Conservation (phyloP, 2,797 vertebrate genomes). For the Pteropus rufus region DNA sequence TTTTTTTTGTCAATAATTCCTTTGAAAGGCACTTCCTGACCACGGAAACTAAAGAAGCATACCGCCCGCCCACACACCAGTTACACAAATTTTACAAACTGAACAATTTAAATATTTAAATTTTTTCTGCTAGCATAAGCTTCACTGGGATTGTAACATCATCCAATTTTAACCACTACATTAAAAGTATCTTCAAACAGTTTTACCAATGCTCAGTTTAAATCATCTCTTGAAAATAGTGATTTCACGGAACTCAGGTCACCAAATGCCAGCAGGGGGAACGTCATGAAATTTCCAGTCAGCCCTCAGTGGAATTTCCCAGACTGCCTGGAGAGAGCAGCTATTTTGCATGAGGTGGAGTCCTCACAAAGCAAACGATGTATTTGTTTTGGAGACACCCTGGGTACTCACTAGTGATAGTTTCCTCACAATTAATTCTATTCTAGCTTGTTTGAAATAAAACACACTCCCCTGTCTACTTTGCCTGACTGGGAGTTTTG, state of each 20-base stretch:
- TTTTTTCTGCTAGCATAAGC: neutral
- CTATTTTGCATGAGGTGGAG: neutral
- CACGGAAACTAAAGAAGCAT: no score
- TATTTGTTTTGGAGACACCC: constrained; percentile 12
- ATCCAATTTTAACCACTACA: neutral
- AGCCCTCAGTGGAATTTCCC: neutral
- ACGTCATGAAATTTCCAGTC: neutral
- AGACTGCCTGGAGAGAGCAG: neutral
- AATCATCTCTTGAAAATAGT: neutral
- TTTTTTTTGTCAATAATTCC: no score
- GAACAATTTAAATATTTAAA: constrained; percentile 9
- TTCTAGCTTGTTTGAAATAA: neutral
- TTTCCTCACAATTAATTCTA: neutral
- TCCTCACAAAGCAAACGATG: neutral
- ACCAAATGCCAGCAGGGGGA: neutral
- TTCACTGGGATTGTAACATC: neutral
- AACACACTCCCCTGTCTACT: neutral
- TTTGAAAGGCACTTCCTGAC: no score
- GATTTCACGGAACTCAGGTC: neutral
- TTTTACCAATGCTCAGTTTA: neutral
- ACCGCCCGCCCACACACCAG: neutral
- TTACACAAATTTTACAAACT: neutral
- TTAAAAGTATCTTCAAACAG: constrained; percentile 32
- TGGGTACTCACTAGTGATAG: neutral
- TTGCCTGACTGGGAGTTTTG: neutral